A percentile compares a stretch with the other conserved stretches of the same genome.
These are phyloP conservation scores for Platycheirus albimanus DNA, from an alignment of 2,888 invertebrate species.

Conservation along the genomic window DNA sequence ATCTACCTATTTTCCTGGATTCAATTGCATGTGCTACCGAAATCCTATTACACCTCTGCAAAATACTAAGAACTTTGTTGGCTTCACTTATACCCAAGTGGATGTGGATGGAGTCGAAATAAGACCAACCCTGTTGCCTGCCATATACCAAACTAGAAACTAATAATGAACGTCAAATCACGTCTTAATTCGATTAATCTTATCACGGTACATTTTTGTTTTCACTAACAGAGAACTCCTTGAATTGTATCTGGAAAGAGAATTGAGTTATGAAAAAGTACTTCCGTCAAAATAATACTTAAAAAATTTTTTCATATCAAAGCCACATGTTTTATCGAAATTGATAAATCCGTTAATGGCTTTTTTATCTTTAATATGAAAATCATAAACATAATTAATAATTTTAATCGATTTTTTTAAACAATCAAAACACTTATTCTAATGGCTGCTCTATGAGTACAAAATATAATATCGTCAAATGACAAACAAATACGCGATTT, in stretches of 20 bases:
- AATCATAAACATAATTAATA: conserved; percentile 4
- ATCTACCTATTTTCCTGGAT: not conserved
- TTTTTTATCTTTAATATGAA: not conserved
- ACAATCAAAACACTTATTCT: conserved; percentile 1
- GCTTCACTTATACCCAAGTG: no score
- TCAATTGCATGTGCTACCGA: conserved; percentile 10
- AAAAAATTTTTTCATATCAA: not conserved
- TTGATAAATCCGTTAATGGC: conserved; percentile 10
- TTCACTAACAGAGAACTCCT: not conserved
- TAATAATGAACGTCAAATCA: not conserved
- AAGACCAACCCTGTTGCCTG: conserved; percentile 2
- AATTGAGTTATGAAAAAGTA: not conserved
- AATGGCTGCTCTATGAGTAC: not conserved
- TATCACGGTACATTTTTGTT: conserved; percentile 2
- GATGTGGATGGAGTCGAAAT: no score
- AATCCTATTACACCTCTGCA: conserved; percentile 26
- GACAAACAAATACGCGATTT: not conserved
- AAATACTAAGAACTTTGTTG: conserved; percentile 8
- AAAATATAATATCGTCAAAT: not conserved
- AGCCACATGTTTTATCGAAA: not conserved
- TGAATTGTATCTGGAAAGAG: not conserved
- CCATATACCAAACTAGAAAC: no score
- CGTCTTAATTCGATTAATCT: conserved; percentile 25
- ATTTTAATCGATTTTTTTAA: not conserved
- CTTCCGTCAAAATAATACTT: not conserved